Base-by-base conservation (phyloP, 2,113 vertebrate genomes). In the Alethe diademata region DNA sequence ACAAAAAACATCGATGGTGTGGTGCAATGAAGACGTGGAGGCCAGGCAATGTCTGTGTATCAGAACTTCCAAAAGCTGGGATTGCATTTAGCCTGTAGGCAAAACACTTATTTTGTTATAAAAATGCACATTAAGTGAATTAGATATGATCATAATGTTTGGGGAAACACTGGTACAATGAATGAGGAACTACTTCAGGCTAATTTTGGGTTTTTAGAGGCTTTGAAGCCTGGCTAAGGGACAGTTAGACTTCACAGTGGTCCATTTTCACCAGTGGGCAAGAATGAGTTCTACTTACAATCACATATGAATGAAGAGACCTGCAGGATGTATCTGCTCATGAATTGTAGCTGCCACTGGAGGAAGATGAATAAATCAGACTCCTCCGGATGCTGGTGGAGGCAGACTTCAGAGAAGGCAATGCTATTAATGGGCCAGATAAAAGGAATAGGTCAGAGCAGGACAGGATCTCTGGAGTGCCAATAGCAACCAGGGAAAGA, bases 371-470 rank as follows among this genome's bases (percentile, higher is more conserved):
- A 16, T 88, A 86, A 92, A 61, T 86, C 70, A 38, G 66, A 33
- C 71, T 62, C 36, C 28, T 84, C 86, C 2, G 4, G 71, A 53
- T 86, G 78, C 54, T 90, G 62, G n/a, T 82, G 88, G 36, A 85
- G 54, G 42, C 43, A 38, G 78, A 61, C 45, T 61, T 35, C 54
- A 69, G 90, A 70, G 71, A 76, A 88, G 23, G 71, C 50, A 82
- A 69, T 67, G 85, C 92, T 96, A 82, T 85, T 92, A 85, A 88
- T 66, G 93, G 66, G 50, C 58, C 22, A 19, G 82, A 88, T 91
- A 65, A 93, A 92, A 93, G 66, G 78, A 94, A 65, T 28, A 92
- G 90, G 85, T 95, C 90, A 93, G 93, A 92, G 88, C 74, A 88
- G 92, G 95, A 94, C 84, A 78, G 74, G 43, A 19, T 87, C 51